Evolutionary conservation across 1,140 invertebrate genomes (phyloP), one percentile per base, ranked within the genome.

Genomic region (Thaumetopoea pityocampa): DNA sequence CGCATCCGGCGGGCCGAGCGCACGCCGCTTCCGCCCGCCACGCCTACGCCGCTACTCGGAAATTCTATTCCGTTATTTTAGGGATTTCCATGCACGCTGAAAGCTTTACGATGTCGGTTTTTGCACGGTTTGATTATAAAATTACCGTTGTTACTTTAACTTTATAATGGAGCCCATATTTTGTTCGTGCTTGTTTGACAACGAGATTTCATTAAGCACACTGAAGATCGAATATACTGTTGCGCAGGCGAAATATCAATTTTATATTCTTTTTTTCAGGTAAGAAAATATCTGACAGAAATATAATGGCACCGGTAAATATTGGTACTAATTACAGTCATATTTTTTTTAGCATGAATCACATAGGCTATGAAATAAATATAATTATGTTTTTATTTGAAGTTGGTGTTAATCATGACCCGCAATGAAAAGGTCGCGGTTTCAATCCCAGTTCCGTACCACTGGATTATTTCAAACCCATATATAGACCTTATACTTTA

Each of bases 1-100:
- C 29, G 37, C 54, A 23, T 57, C 65, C 65, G 64, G 51, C 46
- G 45, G 40, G 43, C 52, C 47, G 48, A 67, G 48, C 60, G 50
- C 49, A 59, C 55, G 49, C 48, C 54, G 35, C 61, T 52, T 65
- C 58, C 58, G 61, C 20, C 34, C 14, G 26, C 35, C 47, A 19
- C 43, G 35, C 43, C 40, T 38, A 32, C 41, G 35, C 32, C 18
- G 29, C 24, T 38, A 29, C 24, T 36, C 16, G 40, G 27, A 55
- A 55, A 58, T 61, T 61, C 40, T 55, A 35, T 65, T 57, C 58
- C 42, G 50, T 62, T 62, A 55, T 66, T 62, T 53, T 30, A 54
- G 46, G 44, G 50, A 55, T 56, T 56, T 43, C 28, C 26, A 29
- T n/a, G 26, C 24, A 48, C 43, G 52, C 30, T 57, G 55, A 67